These are phyloP conservation scores for Maniola hyperantus DNA, from an alignment of 2,888 invertebrate genomes.

Conservation along the genomic window DNA sequence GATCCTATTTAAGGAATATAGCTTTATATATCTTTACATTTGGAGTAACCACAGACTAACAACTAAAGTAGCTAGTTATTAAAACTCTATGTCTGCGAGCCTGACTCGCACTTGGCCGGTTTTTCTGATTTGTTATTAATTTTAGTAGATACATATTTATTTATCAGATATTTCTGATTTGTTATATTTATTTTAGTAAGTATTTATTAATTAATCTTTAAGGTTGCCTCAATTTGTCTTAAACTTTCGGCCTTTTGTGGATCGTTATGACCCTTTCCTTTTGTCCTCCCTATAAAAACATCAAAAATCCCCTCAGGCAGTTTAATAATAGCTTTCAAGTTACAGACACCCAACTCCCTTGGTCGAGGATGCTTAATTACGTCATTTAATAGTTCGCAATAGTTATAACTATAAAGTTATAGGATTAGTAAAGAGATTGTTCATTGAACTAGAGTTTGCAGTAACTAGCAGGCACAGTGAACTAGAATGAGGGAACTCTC, in stretches of 20 bases:
- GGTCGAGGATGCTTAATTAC: neutral
- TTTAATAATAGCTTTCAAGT: neutral
- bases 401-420: neutral
- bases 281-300: neutral
- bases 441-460: too few species aligned
- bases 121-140: neutral
- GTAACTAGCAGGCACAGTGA: too few species aligned
- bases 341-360: neutral
- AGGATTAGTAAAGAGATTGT: too few species aligned
- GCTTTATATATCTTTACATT: neutral
- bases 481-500: too few species aligned
- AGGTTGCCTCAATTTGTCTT: neutral
- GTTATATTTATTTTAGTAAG: too few species aligned
- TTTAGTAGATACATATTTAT: too few species aligned
- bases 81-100: too few species aligned
- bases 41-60: neutral
- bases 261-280: constrained; percentile 1
- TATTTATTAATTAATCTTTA: neutral
- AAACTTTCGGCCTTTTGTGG: neutral
- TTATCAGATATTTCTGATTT: too few species aligned
- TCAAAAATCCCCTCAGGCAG: neutral
- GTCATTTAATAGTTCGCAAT: neutral
- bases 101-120: too few species aligned
- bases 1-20: neutral
- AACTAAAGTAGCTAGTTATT: too few species aligned